Conservation (phyloP, 2,888 invertebrate species). For the Apamea crenata region DNA sequence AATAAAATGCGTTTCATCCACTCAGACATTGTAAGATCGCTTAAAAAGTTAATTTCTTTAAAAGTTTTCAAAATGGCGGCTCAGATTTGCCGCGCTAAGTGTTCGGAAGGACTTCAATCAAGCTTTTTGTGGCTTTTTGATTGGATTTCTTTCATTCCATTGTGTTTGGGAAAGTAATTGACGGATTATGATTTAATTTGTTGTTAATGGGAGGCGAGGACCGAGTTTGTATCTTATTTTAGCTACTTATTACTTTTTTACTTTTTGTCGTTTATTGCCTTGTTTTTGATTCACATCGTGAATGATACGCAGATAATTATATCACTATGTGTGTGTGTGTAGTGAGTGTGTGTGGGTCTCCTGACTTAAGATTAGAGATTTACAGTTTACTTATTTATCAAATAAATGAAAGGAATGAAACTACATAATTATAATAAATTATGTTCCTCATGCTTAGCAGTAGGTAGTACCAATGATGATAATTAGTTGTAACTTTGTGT, state of each 20-base stretch:
- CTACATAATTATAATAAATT: too few relatives aligned
- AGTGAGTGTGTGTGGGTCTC: too few relatives aligned
- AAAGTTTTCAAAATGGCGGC: conserved; percentile 55
- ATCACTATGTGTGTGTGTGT: neutral
- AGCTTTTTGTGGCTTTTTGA: conserved; percentile 45
- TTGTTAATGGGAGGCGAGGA: neutral
- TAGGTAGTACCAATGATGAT: neutral
- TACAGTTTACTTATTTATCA: too few relatives aligned
- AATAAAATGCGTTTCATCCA: conserved; percentile 70
- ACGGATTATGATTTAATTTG: conserved; percentile 50
- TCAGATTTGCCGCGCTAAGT: conserved; percentile 45
- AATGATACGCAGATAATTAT: neutral
- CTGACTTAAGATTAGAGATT: too few relatives aligned
- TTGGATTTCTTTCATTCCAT: conserved; percentile 46
- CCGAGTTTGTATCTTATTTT: conserved; percentile 24
- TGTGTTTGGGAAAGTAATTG: conserved; percentile 33
- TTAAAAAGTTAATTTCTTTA: conserved; percentile 69
- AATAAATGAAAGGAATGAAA: too few relatives aligned
- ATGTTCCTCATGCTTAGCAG: too few relatives aligned
- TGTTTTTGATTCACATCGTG: neutral
- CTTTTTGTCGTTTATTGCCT: neutral
- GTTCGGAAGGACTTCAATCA: conserved; percentile 35
- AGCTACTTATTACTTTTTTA: neutral
- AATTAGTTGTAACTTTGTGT: neutral
- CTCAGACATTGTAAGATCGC: conserved; percentile 59